These are phyloP conservation scores for Cosmia pyralina DNA, from an alignment of 2,888 invertebrate genomes.

Conservation along the genomic window DNA sequence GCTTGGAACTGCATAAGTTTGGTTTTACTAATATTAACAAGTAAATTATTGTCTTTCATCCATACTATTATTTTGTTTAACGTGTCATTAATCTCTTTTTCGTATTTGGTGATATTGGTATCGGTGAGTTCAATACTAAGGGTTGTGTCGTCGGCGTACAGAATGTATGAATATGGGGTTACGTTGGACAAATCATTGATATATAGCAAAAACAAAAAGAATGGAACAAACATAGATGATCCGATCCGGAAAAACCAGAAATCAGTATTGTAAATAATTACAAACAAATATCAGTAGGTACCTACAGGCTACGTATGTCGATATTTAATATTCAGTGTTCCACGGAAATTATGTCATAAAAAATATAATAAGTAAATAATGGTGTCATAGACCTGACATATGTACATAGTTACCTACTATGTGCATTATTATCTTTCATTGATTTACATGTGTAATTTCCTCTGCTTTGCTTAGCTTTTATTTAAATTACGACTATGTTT, in stretches of 20 bases:
- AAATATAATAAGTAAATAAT: conserved; percentile 13
- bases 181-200: too few relatives aligned
- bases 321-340: conserved; percentile 12
- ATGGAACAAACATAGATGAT: conserved; percentile 12
- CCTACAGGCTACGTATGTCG: not conserved
- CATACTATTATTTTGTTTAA: too few relatives aligned
- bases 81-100: too few relatives aligned
- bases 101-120: too few relatives aligned
- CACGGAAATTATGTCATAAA: not conserved
- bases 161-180: too few relatives aligned
- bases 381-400: not conserved
- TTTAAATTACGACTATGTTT: not conserved
- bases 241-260: not conserved
- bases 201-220: too few relatives aligned
- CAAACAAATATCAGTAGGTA: not conserved
- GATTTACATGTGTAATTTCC: conserved; percentile 5
- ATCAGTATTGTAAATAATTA: conserved; percentile 11
- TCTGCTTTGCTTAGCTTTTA: not conserved
- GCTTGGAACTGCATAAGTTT: too few relatives aligned
- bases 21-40: too few relatives aligned
- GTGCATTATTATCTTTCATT: not conserved
- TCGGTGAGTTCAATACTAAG: too few relatives aligned
- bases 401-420: not conserved
- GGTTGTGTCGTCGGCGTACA: too few relatives aligned
- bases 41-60: too few relatives aligned